phyloP scores from a whole-genome alignment of 2,113 vertebrate species.

The Dermatemys mawii region DNA sequence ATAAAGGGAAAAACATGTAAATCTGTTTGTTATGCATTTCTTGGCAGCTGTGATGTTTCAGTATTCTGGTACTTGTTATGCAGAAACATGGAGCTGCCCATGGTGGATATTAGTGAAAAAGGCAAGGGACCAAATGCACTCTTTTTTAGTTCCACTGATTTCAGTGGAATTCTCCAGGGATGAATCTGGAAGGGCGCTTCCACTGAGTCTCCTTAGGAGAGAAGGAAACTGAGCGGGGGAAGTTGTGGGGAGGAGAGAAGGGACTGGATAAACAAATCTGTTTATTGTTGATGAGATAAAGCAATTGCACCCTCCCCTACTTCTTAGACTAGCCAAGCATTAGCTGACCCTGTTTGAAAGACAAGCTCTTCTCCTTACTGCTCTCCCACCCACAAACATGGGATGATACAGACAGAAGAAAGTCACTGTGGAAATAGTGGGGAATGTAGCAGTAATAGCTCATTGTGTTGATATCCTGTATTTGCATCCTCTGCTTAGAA shows the following conservation, averaged over 20 bases:
- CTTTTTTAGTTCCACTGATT: neutral
- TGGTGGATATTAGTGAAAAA: conserved; percentile 45
- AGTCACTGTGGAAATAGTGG: neutral
- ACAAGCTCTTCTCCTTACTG: neutral
- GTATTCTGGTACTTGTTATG: conserved; percentile 67
- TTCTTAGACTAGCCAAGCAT: neutral
- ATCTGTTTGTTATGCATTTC: conserved; percentile 61
- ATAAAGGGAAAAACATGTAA: conserved; percentile 63
- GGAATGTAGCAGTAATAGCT: neutral
- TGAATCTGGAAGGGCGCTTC: neutral
- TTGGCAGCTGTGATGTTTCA: conserved; percentile 50
- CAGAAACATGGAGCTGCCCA: conserved; percentile 57
- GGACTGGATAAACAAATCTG: neutral
- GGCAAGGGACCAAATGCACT: conserved; percentile 14
- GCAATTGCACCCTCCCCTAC: neutral
- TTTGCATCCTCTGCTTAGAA: neutral
- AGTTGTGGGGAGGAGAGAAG: neutral
- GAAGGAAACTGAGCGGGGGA: neutral
- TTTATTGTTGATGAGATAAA: neutral
- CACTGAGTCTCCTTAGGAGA: neutral
- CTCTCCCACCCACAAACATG: neutral
- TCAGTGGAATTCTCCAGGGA: neutral
- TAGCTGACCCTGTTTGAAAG: neutral
- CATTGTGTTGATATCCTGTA: neutral
- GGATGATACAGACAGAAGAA: neutral